A percentile compares a stretch with the other conserved stretches of the same genome.
Evolutionary conservation across 2,113 vertebrate genomes (phyloP).

Genomic region (Carettochelys insculpta): DNA sequence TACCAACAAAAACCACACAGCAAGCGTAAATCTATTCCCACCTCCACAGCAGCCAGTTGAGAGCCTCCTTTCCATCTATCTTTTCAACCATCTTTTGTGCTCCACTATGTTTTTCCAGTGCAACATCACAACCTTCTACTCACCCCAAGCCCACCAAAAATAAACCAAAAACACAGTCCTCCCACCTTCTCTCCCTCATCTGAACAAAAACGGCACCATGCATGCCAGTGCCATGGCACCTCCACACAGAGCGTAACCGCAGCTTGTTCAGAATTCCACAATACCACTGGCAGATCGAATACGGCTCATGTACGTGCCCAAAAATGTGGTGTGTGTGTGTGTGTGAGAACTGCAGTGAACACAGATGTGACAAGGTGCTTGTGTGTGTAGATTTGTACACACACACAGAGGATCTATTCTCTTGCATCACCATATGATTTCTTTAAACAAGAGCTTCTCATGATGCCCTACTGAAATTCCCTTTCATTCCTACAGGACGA

Average conservation of each 20-base stretch:
- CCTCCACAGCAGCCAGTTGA: not conserved
- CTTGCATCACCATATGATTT: not conserved
- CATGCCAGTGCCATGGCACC: not conserved
- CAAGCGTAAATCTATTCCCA: conserved; percentile 3
- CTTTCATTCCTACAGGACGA: not conserved
- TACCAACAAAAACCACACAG: not conserved
- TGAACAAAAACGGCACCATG: not conserved
- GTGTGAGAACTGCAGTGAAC: rapidly evolving
- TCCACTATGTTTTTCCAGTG: conserved; percentile 30
- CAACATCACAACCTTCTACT: not conserved
- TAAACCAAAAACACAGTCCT: not conserved
- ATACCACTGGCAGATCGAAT: rapidly evolving
- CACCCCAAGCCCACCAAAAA: not conserved
- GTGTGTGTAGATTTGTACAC: rapidly evolving
- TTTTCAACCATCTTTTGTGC: not conserved
- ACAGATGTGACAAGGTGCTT: not conserved
- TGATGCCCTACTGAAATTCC: rapidly evolving
- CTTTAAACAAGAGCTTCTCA: not conserved
- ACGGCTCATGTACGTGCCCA: rapidly evolving
- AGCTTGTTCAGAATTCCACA: not conserved
- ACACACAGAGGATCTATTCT: rapidly evolving
- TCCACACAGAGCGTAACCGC: rapidly evolving
- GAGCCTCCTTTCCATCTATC: conserved; percentile 15
- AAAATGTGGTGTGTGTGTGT: rapidly evolving
- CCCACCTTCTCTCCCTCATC: not conserved